These are phyloP conservation scores for Zapus hudsonius DNA, from an alignment of 2,113 vertebrate genomes.

Conservation along the genomic window DNA sequence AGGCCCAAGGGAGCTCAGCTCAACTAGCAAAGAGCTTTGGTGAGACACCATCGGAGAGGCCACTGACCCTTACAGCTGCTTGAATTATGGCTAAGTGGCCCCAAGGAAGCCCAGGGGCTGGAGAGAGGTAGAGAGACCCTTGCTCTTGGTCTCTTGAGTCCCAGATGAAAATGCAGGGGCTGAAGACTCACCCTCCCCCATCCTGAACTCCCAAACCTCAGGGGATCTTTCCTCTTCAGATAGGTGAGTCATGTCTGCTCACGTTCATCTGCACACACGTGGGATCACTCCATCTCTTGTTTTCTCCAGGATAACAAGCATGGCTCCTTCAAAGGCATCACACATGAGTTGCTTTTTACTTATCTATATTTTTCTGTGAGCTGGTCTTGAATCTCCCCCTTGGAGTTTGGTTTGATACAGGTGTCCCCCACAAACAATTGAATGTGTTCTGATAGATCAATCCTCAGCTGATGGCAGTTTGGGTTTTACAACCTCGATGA, in stretches of 20 bases:
- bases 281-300: not conserved
- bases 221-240: not conserved
- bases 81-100: constrained; percentile 42
- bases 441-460: too few species aligned
- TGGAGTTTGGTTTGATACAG: too few species aligned
- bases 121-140: not conserved
- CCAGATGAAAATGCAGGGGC: not conserved
- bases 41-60: not conserved
- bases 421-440: too few species aligned
- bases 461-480: too few species aligned
- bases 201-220: not conserved
- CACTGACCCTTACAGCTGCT: constrained; percentile 19
- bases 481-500: too few species aligned
- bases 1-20: constrained; percentile 8
- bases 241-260: not conserved
- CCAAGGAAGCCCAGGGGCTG: constrained; percentile 32
- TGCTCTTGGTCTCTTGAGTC: not conserved
- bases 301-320: not conserved
- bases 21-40: not conserved
- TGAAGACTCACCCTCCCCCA: not conserved
- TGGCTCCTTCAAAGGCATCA: not conserved
- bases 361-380: too few species aligned
- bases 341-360: too few species aligned
- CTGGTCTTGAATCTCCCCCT: too few species aligned
- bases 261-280: not conserved